Conservation (phyloP, 2,797 vertebrate species). For the Chelon labrosus region DNA sequence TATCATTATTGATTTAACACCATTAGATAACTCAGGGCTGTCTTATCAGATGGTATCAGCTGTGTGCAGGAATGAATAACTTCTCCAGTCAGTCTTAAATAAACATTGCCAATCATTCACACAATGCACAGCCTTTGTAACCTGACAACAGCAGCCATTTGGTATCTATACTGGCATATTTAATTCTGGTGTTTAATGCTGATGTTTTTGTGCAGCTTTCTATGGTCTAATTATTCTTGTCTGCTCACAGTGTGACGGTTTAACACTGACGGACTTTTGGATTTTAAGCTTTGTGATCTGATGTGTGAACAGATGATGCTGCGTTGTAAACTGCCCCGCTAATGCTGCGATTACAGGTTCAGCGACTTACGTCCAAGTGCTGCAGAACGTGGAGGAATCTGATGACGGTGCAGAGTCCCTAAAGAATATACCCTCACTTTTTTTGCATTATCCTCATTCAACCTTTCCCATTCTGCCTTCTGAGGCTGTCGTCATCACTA, state of each 20-base stretch:
- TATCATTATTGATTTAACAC: slow-evolving; percentile 4
- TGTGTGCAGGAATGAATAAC: slow-evolving; percentile 7
- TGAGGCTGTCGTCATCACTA: slow-evolving; percentile 35
- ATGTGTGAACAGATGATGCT: slow-evolving; percentile 30
- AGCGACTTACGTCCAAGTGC: slow-evolving; percentile 16
- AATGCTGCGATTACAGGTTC: slow-evolving; percentile 40
- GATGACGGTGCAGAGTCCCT: slow-evolving; percentile 39
- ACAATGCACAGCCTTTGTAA: not conserved
- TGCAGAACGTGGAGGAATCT: slow-evolving; percentile 22
- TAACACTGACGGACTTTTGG: not conserved
- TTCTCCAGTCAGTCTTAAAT: not conserved
- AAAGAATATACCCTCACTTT: slow-evolving; percentile 12
- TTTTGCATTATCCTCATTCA: slow-evolving; percentile 24
- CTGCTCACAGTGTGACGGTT: not conserved
- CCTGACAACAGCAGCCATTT: not conserved
- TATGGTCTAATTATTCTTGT: not conserved
- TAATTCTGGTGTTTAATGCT: not conserved
- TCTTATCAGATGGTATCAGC: slow-evolving; percentile 3
- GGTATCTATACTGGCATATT: not conserved
- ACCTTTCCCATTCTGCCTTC: slow-evolving; percentile 35
- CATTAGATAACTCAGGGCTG: not conserved
- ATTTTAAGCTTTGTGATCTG: slow-evolving; percentile 25
- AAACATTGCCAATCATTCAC: not conserved
- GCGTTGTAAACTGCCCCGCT: slow-evolving; percentile 43
- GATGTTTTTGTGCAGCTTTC: slow-evolving; percentile 2